Conservation (phyloP, 1,140 invertebrate genomes). For the Drosophila yakuba region DNA sequence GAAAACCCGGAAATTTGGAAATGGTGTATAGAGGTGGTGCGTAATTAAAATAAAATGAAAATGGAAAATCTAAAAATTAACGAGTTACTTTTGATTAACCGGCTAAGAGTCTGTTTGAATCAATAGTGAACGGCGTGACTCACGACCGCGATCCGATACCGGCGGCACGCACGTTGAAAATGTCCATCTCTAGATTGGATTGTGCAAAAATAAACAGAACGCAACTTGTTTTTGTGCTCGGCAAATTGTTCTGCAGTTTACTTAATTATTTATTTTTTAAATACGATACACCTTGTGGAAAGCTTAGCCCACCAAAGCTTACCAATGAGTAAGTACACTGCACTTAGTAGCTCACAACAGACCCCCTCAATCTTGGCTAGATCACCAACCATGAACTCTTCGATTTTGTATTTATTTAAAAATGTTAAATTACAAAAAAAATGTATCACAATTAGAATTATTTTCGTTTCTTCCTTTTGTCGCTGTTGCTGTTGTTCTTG, state of each 20-base stretch:
- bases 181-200: constrained; percentile 5
- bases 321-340: constrained; percentile 10
- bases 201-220: constrained; percentile 19
- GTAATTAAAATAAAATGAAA: no score
- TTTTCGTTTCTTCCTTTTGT: constrained; percentile 59
- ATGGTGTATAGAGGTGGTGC: no score
- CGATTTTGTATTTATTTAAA: constrained; percentile 68
- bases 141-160: not conserved
- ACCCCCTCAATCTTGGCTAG: not conserved
- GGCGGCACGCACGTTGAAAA: no score
- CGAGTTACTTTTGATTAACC: no score
- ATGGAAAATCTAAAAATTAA: no score
- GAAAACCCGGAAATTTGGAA: no score
- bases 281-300: not conserved
- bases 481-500: constrained; percentile 37
- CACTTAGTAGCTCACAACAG: not conserved
- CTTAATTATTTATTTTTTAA: not conserved
- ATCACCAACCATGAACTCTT: constrained; percentile 1
- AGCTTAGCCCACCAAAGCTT: no score
- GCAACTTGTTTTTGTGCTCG: not conserved
- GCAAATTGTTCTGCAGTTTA: not conserved
- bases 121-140: not conserved
- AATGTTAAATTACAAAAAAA: constrained; percentile 83
- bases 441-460: constrained; percentile 81
- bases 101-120: not conserved